Evolutionary conservation across 2,797 vertebrate genomes (phyloP), one percentile per base, ranked within the genome.

Genomic region (Borostomias antarcticus): DNA sequence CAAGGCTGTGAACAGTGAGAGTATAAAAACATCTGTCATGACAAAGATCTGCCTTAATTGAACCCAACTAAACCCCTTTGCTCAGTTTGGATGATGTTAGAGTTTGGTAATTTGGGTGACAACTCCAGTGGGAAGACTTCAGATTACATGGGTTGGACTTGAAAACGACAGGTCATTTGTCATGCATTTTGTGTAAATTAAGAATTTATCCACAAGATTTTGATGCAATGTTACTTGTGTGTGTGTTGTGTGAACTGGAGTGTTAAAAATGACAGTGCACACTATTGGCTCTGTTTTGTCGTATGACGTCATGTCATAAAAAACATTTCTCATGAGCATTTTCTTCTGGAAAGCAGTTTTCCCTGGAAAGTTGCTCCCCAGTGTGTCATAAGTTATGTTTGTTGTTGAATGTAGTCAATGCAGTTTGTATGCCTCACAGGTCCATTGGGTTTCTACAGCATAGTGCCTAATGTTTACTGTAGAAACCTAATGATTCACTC

Each of bases 11-110:
- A 75, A 88, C 88, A 83, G 86, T 88, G 85, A 79, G 48, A 90
- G 86, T 79, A 85, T 52, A 84, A 90, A 87, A 91, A 86, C 88
- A 90, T 90, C 84, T 90, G 89, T 64, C 60, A 78, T 78, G 86
- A 85, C 85, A 87, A 76, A 81, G 75, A 35, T 75, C 64, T 26
- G 65, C 64, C 71, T 51, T 85, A 85, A 85, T 87, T 83, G 85
- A 73, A 81, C 79, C 83, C 82, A 78, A 70, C 78, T 82, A 82
- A 67, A 58, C 30, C 50, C 25, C 67, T 64, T 35, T 59, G 45
- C 78, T 78, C 68, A 33, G 65, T 70, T 79, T 71, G 43, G 83
- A 82, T 82, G 84, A 86, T 86, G 83, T 82, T 86, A 88, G 73
- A 75, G 81, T 74, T 88, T 73, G 80, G 62, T 85, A 80, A 79